Evolutionary conservation across 2,888 invertebrate species (phyloP).

Genomic region (Plusia festucae): DNA sequence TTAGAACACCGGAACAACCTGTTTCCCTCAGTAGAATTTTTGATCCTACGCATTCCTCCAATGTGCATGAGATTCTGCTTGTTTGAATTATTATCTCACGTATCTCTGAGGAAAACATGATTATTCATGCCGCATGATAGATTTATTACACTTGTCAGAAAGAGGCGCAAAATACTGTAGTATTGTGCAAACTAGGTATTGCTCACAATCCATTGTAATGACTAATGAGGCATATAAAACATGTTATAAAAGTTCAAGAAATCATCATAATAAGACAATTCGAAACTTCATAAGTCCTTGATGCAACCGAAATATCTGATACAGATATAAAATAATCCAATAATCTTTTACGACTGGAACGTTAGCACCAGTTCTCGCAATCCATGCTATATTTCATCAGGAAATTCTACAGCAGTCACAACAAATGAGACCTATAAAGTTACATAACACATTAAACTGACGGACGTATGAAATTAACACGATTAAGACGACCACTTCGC

Average conservation of each 20-base stretch:
- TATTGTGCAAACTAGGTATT: conserved; percentile 1
- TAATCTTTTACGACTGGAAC: background rate
- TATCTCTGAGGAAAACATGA: conserved; percentile 3
- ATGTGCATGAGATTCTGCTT: background rate
- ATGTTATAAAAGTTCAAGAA: background rate
- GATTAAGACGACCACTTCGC: background rate
- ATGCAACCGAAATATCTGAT: background rate
- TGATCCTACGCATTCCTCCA: conserved; percentile 22
- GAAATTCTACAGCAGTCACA: background rate
- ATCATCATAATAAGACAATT: background rate
- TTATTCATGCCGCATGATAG: conserved; percentile 1
- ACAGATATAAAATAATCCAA: background rate
- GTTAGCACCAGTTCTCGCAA: background rate
- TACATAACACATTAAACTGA: background rate
- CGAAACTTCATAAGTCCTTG: background rate
- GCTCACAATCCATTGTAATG: background rate
- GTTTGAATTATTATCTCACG: background rate
- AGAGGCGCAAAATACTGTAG: conserved; percentile 2
- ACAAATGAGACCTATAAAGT: background rate
- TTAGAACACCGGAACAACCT: conserved; percentile 32
- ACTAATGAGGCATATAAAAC: background rate
- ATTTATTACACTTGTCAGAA: conserved; percentile 1
- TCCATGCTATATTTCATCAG: background rate
- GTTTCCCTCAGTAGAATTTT: conserved; percentile 45
- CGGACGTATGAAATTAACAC: background rate